phyloP scores from a whole-genome alignment of 2,113 vertebrate species.

The Fulica atra region DNA sequence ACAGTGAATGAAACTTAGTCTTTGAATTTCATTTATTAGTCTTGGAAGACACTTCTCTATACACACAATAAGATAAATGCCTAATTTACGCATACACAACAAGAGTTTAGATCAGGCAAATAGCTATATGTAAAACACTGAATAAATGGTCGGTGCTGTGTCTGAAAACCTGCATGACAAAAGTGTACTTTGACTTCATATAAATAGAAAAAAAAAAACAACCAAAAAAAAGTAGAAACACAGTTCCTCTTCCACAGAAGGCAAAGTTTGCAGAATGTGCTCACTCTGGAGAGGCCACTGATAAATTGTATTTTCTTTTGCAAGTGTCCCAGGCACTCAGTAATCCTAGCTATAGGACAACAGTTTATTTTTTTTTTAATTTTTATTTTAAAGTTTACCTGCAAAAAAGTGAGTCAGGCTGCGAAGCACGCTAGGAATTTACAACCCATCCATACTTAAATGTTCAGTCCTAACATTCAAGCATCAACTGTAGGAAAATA shows the following conservation, averaged over 20 bases:
- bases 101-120: not conserved
- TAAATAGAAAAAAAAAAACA: too few species aligned
- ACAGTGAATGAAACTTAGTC: not conserved
- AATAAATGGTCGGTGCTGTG: not conserved
- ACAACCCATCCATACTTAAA: not conserved
- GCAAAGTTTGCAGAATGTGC: not conserved
- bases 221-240: not conserved
- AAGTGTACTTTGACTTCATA: not conserved
- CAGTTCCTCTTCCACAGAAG: not conserved
- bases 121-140: not conserved
- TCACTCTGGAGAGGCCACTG: not conserved
- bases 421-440: constrained; percentile 55
- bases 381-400: constrained; percentile 12
- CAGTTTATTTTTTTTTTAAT: not conserved
- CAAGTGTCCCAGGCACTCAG: not conserved
- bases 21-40: not conserved
- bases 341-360: not conserved
- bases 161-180: not conserved
- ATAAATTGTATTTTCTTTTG: not conserved
- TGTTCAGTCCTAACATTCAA: constrained; percentile 34
- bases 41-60: not conserved
- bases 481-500: constrained; percentile 15
- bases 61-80: not conserved
- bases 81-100: not conserved
- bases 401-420: constrained; percentile 39